Percentiles rank a stretch among this genome's conserved stretches.
Evolutionary conservation across 2,888 invertebrate species (phyloP).

Genomic region (Thera britannica): DNA sequence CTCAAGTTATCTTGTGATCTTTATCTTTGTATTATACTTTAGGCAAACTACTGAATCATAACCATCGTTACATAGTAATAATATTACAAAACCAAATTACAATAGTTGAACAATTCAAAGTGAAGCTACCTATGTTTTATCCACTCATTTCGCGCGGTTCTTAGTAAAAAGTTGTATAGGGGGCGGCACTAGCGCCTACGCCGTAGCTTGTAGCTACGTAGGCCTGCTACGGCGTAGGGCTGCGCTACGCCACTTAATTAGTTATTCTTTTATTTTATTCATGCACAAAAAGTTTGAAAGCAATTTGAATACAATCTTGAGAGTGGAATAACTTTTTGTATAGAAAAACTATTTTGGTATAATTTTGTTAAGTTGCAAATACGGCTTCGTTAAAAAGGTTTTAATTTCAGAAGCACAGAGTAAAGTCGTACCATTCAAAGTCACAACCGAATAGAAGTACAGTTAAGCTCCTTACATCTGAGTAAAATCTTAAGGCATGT

Average conservation of each 20-base stretch:
- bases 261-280: slow-evolving; percentile 21
- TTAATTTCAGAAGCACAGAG: slow-evolving; percentile 7
- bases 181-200: slow-evolving; percentile 67
- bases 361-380: slow-evolving; percentile 2
- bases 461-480: slow-evolving; percentile 21
- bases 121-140: slow-evolving; percentile 83
- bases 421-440: slow-evolving; percentile 11
- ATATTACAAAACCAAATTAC: background rate
- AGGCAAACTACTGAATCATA: too few species aligned
- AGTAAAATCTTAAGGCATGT: slow-evolving; percentile 15
- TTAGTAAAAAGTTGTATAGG: slow-evolving; percentile 82
- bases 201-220: slow-evolving; percentile 61
- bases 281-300: slow-evolving; percentile 21
- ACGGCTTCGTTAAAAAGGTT: slow-evolving; percentile 1
- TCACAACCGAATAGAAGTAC: slow-evolving; percentile 15
- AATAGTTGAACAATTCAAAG: slow-evolving; percentile 45
- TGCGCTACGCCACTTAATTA: slow-evolving; percentile 41
- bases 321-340: background rate
- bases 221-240: slow-evolving; percentile 58
- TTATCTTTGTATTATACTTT: too few species aligned
- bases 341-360: slow-evolving; percentile 5
- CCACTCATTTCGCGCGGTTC: slow-evolving; percentile 83
- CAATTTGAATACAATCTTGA: slow-evolving; percentile 9
- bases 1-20: too few species aligned
- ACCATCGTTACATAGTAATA: background rate